Evolutionary conservation across 92 coral and sea anemone genomes (phyloP).

Genomic region (Umimayanthus kanabou): DNA sequence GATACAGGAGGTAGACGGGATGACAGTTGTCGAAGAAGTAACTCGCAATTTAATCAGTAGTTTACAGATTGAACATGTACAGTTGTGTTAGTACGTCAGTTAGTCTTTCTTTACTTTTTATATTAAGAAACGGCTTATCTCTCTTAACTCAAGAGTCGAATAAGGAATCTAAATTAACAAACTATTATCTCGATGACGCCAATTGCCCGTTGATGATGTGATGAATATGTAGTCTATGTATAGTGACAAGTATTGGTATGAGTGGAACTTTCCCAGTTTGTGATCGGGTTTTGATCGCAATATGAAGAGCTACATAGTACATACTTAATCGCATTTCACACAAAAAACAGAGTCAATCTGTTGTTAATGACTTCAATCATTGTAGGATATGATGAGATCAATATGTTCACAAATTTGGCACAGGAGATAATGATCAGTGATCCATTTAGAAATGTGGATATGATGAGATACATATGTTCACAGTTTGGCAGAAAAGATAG

Average conservation of each 20-base stretch:
- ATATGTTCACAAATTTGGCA: neutral
- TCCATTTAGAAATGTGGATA: neutral
- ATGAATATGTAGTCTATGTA: too few relatives aligned
- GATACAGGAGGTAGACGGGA: neutral
- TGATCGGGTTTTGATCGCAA: neutral
- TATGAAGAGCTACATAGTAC: too few relatives aligned
- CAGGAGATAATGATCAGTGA: neutral
- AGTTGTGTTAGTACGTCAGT: neutral
- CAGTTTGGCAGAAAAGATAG: neutral
- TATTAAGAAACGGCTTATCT: neutral
- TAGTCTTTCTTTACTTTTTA: neutral
- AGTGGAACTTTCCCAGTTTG: neutral
- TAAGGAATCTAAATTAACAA: neutral
- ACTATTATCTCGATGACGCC: neutral
- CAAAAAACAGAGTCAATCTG: too few relatives aligned
- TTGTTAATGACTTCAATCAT: too few relatives aligned
- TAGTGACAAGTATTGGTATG: neutral
- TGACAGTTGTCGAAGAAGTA: too few relatives aligned
- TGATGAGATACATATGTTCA: too few relatives aligned
- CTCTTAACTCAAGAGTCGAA: neutral
- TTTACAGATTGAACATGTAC: neutral
- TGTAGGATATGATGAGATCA: too few relatives aligned
- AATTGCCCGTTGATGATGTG: neutral
- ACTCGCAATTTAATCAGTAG: too few relatives aligned
- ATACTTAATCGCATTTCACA: too few relatives aligned